phyloP scores from a whole-genome alignment of 2,113 vertebrate genomes.

The Lophotis ruficrista region DNA sequence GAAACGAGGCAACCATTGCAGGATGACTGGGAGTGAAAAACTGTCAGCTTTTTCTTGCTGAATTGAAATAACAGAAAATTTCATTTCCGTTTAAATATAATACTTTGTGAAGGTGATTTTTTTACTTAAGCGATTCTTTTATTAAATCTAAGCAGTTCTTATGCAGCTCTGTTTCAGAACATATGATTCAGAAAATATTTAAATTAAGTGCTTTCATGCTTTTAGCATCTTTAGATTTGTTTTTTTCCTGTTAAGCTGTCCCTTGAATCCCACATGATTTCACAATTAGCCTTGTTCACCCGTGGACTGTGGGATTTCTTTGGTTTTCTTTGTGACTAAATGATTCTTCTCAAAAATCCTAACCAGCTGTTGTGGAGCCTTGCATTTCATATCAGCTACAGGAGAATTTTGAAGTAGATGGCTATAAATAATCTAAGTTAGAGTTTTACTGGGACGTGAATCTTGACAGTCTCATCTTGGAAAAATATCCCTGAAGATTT shows the following conservation, averaged over 20 bases:
- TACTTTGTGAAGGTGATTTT: not conserved
- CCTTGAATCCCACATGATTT: not conserved
- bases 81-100: not conserved
- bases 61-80: not conserved
- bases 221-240: not conserved
- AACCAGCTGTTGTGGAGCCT: not conserved
- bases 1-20: accelerated
- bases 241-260: not conserved
- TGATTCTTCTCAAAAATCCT: not conserved
- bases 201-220: slow-evolving; percentile 3
- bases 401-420: not conserved
- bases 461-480: not conserved
- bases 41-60: not conserved
- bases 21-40: not conserved
- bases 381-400: not conserved
- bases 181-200: not conserved
- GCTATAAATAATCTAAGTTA: slow-evolving; percentile 5
- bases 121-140: not conserved
- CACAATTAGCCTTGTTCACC: slow-evolving; percentile 9
- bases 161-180: not conserved
- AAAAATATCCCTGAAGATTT: not conserved
- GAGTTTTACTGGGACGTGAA: not conserved
- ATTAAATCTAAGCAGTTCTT: not conserved
- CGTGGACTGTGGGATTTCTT: not conserved
- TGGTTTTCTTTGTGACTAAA: not conserved